phyloP scores from a whole-genome alignment of 2,797 vertebrate genomes.

The Poecilia picta region DNA sequence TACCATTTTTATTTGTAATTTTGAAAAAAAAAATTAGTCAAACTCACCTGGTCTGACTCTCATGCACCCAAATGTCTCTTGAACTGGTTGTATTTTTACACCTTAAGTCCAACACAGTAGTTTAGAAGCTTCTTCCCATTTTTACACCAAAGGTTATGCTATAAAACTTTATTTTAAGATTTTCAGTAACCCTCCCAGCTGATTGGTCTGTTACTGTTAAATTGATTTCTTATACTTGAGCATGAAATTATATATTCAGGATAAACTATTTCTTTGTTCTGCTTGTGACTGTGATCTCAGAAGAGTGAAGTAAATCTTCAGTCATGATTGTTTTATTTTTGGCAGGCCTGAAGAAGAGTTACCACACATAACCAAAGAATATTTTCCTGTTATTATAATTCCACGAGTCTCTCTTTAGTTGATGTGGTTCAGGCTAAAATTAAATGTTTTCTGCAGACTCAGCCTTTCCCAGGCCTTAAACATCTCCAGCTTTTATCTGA shows the following conservation, averaged over 20 bases:
- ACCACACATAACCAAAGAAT: background rate
- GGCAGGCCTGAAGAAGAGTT: background rate
- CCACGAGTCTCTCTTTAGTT: background rate
- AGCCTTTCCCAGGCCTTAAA: background rate
- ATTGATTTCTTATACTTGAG: background rate
- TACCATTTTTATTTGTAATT: background rate
- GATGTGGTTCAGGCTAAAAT: background rate
- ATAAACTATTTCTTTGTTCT: background rate
- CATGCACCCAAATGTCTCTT: background rate
- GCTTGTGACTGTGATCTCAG: background rate
- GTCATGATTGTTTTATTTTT: background rate
- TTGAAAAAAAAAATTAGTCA: background rate
- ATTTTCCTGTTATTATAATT: constrained; percentile 1
- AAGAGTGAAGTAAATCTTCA: background rate
- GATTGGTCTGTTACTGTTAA: background rate
- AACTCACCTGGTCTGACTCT: background rate
- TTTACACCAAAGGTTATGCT: background rate
- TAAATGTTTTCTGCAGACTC: background rate
- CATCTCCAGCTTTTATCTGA: background rate
- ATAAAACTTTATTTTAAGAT: background rate
- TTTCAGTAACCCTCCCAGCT: background rate
- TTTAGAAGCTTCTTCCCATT: background rate
- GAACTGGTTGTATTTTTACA: background rate
- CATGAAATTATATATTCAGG: background rate
- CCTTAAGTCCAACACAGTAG: background rate